Evolutionary conservation across 2,113 vertebrate species (phyloP).

Genomic region (Onychorhynchus coronatus): DNA sequence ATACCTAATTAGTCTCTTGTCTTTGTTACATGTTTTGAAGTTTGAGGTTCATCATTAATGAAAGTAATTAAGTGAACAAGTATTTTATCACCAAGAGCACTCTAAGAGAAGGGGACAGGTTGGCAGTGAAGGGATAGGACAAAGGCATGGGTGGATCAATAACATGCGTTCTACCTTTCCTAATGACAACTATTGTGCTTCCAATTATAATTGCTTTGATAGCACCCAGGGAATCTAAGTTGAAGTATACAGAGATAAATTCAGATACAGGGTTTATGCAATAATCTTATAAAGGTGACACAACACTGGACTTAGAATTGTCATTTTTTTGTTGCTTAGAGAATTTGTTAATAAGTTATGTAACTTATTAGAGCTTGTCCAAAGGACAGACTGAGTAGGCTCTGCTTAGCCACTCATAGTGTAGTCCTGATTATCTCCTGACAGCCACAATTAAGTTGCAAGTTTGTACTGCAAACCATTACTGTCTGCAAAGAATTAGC

Average conservation of each 20-base stretch:
- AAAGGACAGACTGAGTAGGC: background rate
- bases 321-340: background rate
- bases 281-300: background rate
- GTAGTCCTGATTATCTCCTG: background rate
- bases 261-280: background rate
- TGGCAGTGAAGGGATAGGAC: background rate
- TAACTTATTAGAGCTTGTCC: background rate
- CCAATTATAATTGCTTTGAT: background rate
- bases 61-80: constrained; percentile 53
- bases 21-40: background rate
- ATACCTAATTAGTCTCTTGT: constrained; percentile 26
- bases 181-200: background rate
- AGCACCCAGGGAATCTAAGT: background rate
- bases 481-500: background rate
- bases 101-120: background rate
- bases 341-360: background rate
- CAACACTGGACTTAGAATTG: background rate
- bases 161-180: background rate
- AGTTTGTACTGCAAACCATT: background rate
- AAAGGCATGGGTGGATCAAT: constrained; percentile 19
- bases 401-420: background rate
- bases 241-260: background rate
- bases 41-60: constrained; percentile 14
- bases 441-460: background rate
- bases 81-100: background rate